Conservation (phyloP, 2,113 vertebrate genomes). For the sheep (Ovis aries) region ARS-UI_Ramb_v3.0 NC_056079.1:12898001-12898500, state of each 20-base stretch:
- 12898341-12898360: neutral
- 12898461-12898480: constrained; percentile 47
- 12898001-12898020: neutral
- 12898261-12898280: neutral
- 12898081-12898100: neutral
- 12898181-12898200: neutral
- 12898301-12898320: neutral
- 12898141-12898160: neutral
- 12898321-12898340: fast-evolving
- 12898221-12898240: neutral
- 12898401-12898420: neutral
- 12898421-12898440: neutral
- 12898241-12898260: neutral
- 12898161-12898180: neutral
- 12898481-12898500: constrained; percentile 45
- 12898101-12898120: neutral
- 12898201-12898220: neutral
- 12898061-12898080: neutral
- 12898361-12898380: neutral
- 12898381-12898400: constrained; percentile 36
- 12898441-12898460: constrained; percentile 16
- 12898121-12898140: neutral
- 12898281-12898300: fast-evolving
- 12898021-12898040: neutral
- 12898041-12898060: constrained; percentile 8